Percentiles rank a stretch among this genome's conserved stretches.
Conservation (phyloP, 92 coral and sea anemone species). For the Zoanthus sociatus region DNA sequence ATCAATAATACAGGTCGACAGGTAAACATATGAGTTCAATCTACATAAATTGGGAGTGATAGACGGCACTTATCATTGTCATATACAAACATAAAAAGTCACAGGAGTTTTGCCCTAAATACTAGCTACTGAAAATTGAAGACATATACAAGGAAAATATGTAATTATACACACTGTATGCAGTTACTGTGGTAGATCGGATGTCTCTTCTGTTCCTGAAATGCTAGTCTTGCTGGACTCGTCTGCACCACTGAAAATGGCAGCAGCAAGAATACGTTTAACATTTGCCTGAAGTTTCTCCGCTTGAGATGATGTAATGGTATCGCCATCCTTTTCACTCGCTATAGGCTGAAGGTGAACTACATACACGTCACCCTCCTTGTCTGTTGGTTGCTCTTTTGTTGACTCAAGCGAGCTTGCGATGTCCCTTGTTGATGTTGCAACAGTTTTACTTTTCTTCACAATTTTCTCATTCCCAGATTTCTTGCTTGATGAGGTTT, state of each 20-base stretch:
- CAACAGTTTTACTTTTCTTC: background rate
- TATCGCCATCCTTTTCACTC: background rate
- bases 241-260: background rate
- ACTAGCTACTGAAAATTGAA: too few species aligned
- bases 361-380: background rate
- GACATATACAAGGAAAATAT: too few species aligned
- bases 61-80: too few species aligned
- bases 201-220: background rate
- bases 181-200: background rate
- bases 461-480: background rate
- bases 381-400: background rate
- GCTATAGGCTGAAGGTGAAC: background rate
- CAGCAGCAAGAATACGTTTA: slow-evolving; percentile 15
- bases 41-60: too few species aligned
- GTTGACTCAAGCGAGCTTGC: background rate
- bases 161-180: background rate
- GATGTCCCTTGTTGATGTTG: background rate
- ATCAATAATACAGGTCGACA: too few species aligned
- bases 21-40: too few species aligned
- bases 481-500: background rate
- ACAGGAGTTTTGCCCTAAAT: too few species aligned
- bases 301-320: background rate
- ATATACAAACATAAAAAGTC: too few species aligned
- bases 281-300: slow-evolving; percentile 29
- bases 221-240: background rate